These are phyloP conservation scores for Clanis bilineata DNA, from an alignment of 2,888 invertebrate species.

Conservation along the genomic window DNA sequence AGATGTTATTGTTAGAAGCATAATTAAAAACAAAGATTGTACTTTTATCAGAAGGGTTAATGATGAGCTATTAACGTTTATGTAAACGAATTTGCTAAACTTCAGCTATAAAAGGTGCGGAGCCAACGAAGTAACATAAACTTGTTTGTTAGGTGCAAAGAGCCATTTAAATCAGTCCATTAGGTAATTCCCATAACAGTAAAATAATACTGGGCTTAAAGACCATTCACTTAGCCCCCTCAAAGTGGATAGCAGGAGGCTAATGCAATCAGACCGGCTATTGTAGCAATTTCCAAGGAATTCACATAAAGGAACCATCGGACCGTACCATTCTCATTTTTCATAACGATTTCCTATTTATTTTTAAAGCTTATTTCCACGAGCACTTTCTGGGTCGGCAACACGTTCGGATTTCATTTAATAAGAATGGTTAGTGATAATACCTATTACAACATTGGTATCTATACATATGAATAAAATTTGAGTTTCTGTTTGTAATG, in stretches of 20 bases:
- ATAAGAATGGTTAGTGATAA: background rate
- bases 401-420: background rate
- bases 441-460: background rate
- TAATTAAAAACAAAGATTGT: background rate
- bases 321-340: slow-evolving; percentile 35
- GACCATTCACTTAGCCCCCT: slow-evolving; percentile 39
- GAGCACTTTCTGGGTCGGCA: background rate
- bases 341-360: slow-evolving; percentile 48
- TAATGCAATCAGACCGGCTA: slow-evolving; percentile 57
- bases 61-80: background rate
- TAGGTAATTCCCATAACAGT: slow-evolving; percentile 31
- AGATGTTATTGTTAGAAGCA: background rate
- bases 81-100: slow-evolving; percentile 1
- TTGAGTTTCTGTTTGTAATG: too few relatives aligned
- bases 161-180: slow-evolving; percentile 30
- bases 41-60: background rate
- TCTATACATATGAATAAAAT: too few relatives aligned
- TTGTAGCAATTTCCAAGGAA: slow-evolving; percentile 58
- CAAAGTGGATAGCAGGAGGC: slow-evolving; percentile 41
- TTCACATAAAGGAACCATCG: slow-evolving; percentile 54
- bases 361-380: slow-evolving; percentile 34
- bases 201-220: slow-evolving; percentile 43
- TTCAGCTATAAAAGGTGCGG: slow-evolving; percentile 2
- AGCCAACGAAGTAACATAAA: background rate
- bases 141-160: background rate